Conservation (phyloP, 2,113 vertebrate genomes). For the Miniopterus natalensis region DNA sequence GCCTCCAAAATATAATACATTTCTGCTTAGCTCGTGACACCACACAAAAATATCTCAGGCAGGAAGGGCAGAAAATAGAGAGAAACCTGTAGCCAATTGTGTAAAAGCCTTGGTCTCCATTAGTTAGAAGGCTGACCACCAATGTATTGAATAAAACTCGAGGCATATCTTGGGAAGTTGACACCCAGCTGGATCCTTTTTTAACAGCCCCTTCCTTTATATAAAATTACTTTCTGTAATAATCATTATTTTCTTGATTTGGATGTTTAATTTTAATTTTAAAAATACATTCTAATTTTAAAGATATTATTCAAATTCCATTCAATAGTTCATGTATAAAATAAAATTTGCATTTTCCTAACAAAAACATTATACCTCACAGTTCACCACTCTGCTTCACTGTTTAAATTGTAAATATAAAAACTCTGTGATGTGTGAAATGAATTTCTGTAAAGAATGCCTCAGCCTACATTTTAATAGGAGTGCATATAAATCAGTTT, state of each 20-base stretch:
- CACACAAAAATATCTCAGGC: constrained; percentile 34
- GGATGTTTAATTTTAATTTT: constrained; percentile 47
- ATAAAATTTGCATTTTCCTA: constrained; percentile 61
- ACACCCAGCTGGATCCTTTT: not conserved
- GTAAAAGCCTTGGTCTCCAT: not conserved
- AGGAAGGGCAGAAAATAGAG: constrained; percentile 41
- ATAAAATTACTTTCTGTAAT: constrained; percentile 45
- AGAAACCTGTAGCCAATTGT: not conserved
- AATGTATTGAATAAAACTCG: not conserved
- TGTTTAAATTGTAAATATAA: constrained; percentile 53
- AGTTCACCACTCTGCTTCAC: constrained; percentile 7
- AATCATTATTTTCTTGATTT: constrained; percentile 45
- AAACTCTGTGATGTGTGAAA: constrained; percentile 56
- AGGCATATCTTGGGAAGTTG: not conserved
- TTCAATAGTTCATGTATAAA: constrained; percentile 36
- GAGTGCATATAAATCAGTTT: constrained; percentile 28
- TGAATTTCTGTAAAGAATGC: constrained; percentile 46
- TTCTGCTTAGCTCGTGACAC: constrained; percentile 47
- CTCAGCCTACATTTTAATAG: constrained; percentile 28
- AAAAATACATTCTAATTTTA: constrained; percentile 31
- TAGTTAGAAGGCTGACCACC: not conserved
- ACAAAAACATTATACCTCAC: constrained; percentile 48
- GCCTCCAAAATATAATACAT: constrained; percentile 56
- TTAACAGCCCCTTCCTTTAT: not conserved
- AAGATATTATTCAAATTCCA: constrained; percentile 46